phyloP scores from a whole-genome alignment of 2,113 vertebrate species.

The Seriola aureovittata region DNA sequence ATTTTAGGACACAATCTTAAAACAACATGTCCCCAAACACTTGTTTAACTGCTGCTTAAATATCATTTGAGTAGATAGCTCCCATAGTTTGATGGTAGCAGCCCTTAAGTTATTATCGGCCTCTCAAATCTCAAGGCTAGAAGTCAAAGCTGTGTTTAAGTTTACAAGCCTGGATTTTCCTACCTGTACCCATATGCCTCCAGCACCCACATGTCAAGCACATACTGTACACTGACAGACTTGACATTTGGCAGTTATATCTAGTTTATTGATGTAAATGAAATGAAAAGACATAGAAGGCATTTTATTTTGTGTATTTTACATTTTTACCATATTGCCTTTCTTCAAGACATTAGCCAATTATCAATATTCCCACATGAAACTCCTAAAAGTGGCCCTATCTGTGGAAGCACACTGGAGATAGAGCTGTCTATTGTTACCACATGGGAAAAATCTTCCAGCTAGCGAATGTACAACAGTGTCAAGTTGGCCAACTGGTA shows the following conservation, averaged over 20 bases:
- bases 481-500: background rate
- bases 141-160: background rate
- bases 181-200: background rate
- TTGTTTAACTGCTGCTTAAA: constrained; percentile 10
- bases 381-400: background rate
- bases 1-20: constrained; percentile 23
- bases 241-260: background rate
- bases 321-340: background rate
- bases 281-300: background rate
- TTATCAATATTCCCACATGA: background rate
- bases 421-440: background rate
- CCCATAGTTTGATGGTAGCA: constrained; percentile 12
- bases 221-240: background rate
- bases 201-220: constrained; percentile 1
- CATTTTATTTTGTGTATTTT: background rate
- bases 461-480: background rate
- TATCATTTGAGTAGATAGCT: constrained; percentile 9
- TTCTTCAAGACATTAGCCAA: background rate
- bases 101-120: constrained; percentile 8
- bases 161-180: background rate
- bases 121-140: background rate
- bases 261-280: background rate
- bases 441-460: background rate
- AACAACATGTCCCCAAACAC: constrained; percentile 32
- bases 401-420: background rate